Percentiles rank a stretch among this genome's conserved stretches.
Evolutionary conservation across 2,888 invertebrate species (phyloP).

Genomic region (Hypolimnas misippus): DNA sequence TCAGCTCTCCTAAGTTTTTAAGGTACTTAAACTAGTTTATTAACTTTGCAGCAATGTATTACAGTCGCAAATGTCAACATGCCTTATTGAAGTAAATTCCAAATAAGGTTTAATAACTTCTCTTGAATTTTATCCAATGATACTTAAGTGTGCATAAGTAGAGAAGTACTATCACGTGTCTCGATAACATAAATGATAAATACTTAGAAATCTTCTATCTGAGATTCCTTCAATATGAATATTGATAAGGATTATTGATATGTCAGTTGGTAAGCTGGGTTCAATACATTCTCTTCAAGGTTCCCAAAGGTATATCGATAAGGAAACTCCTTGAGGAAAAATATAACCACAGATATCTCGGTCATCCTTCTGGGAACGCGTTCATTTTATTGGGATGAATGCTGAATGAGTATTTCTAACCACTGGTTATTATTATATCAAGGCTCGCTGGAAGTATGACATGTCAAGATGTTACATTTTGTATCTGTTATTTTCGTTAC

Average conservation of each 20-base stretch:
- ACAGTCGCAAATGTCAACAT: too few species aligned
- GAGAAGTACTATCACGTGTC: background rate
- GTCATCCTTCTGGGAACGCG: conserved; percentile 15
- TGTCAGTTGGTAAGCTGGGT: background rate
- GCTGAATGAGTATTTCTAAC: conserved; percentile 11
- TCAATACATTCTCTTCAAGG: background rate
- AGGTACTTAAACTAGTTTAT: too few species aligned
- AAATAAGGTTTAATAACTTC: too few species aligned
- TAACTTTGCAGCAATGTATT: too few species aligned
- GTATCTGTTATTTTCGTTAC: too few species aligned
- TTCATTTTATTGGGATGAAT: background rate
- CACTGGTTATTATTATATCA: background rate
- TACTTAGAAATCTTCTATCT: background rate
- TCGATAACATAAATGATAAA: background rate
- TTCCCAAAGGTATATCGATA: conserved; percentile 2
- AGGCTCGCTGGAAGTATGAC: conserved; percentile 3
- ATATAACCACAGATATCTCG: background rate
- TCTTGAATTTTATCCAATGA: too few species aligned
- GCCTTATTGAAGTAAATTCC: too few species aligned
- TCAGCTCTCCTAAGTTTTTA: too few species aligned
- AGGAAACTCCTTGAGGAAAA: conserved; percentile 24
- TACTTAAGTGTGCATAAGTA: too few species aligned
- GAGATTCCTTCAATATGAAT: background rate
- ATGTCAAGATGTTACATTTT: background rate
- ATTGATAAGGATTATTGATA: background rate